Evolutionary conservation across 2,113 vertebrate species (phyloP), one percentile per base, ranked within the genome.

Genomic region (Seriola quinqueradiata): DNA sequence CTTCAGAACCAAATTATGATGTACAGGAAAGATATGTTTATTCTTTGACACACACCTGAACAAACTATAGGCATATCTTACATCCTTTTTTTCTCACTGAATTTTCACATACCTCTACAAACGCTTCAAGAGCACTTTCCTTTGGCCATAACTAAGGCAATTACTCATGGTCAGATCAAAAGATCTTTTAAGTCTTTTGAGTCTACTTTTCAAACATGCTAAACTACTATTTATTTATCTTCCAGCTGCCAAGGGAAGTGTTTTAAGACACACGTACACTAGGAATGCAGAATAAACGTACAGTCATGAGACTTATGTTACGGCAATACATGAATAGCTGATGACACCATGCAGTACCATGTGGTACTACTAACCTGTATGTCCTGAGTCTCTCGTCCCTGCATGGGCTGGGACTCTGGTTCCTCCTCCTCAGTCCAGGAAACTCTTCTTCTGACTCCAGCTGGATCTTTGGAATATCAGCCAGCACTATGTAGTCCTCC

Each of bases 401-500:
- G 65, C 96, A 96, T 0, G 98, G 98, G 87, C 98, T 99, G 69
- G 94, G 96, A 11, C 93, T 97, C 81, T 96, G 97, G 68, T 94
- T 93, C 75, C 95, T 92, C 90, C 92, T 78, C 90, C 90, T 92
- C 63, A 92, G 48, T 34, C 61, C 17, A 73, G 90, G 64, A 71
- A 93, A 42, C 14, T 96, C 94, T 70, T 90, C 92, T 48, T 96
- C 96, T 16, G 90, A 57, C n/a, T 97, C 95, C 87, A 96, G 90
- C 78, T 94, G 96, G 76, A 96, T 90, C 34, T 92, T 96, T 58
- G 98, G 98, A 88, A 99, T 95, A 78, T 97, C 94, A 0, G 98
- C 98, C 92, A 99, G 91, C 70, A 96, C 8, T 0, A 96, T 95
- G 87, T 99, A 99, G 84, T 99, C 96, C n/a, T 97, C 96, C 64